A percentile compares a stretch with the other conserved stretches of the same genome.
phyloP scores from a whole-genome alignment of 1,140 invertebrate genomes.

The Battus philenor region DNA sequence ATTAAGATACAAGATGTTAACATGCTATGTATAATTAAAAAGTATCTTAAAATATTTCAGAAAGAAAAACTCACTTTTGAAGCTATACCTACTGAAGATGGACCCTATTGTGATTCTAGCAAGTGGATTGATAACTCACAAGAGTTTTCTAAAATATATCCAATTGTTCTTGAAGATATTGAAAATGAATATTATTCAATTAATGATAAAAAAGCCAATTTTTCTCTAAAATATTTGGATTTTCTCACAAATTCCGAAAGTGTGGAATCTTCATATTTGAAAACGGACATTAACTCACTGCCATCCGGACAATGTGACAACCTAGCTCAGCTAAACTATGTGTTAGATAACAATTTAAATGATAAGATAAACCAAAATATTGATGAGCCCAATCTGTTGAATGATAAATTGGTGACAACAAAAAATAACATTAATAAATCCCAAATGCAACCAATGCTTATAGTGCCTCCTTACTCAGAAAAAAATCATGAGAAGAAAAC shows the following conservation, averaged over 20 bases:
- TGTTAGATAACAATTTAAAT: slow-evolving; percentile 4
- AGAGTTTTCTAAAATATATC: slow-evolving; percentile 28
- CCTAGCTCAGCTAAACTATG: background rate
- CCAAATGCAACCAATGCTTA: slow-evolving; percentile 21
- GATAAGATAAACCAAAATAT: slow-evolving; percentile 1
- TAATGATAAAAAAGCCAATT: slow-evolving; percentile 54
- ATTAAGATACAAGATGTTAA: too few species aligned
- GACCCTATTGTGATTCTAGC: slow-evolving; percentile 53
- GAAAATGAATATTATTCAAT: slow-evolving; percentile 45
- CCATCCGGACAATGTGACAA: background rate
- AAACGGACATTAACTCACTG: slow-evolving; percentile 9
- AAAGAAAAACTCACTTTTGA: slow-evolving; percentile 57
- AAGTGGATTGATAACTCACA: slow-evolving; percentile 24
- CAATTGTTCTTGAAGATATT: slow-evolving; percentile 45
- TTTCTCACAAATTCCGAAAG: slow-evolving; percentile 55
- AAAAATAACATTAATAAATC: slow-evolving; percentile 19
- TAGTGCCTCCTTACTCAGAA: slow-evolving; percentile 24
- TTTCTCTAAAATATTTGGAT: slow-evolving; percentile 56
- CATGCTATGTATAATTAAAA: slow-evolving; percentile 1
- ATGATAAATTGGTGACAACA: slow-evolving; percentile 7
- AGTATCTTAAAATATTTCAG: too few species aligned
- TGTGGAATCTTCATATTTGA: slow-evolving; percentile 22
- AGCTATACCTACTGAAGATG: slow-evolving; percentile 59
- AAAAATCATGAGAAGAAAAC: slow-evolving; percentile 12
- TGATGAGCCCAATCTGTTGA: background rate